Evolutionary conservation across 2,113 vertebrate genomes (phyloP).

Genomic region (Odobenus rosmarus): DNA sequence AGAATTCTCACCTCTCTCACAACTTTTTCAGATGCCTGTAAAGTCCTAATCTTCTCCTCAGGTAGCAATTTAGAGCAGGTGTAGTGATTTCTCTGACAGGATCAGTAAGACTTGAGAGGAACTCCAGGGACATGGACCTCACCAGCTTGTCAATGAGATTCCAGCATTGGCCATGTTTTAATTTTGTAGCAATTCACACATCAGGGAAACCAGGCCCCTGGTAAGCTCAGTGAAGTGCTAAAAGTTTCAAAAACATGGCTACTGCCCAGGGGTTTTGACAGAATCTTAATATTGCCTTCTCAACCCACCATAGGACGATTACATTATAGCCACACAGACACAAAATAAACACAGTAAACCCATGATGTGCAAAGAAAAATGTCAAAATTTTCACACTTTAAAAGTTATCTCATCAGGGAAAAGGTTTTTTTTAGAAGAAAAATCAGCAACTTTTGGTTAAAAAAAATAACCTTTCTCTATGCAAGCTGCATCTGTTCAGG

Average conservation of each 20-base stretch:
- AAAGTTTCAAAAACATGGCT: constrained; percentile 53
- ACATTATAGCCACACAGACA: not conserved
- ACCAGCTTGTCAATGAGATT: constrained; percentile 72
- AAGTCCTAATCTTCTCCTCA: constrained; percentile 46
- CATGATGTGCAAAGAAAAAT: constrained; percentile 77
- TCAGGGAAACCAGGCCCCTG: constrained; percentile 5
- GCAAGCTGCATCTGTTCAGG: constrained; percentile 68
- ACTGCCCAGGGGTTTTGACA: constrained; percentile 58
- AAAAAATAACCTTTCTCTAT: constrained; percentile 29
- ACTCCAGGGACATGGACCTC: constrained; percentile 39
- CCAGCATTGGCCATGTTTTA: constrained; percentile 32
- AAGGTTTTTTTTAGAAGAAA: constrained; percentile 71
- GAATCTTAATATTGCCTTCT: constrained; percentile 60
- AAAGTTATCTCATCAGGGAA: constrained; percentile 76
- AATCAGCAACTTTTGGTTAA: constrained; percentile 70
- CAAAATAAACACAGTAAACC: constrained; percentile 69
- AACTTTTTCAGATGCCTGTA: constrained; percentile 28
- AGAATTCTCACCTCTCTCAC: constrained; percentile 9
- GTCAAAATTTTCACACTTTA: constrained; percentile 80
- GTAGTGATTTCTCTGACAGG: constrained; percentile 64
- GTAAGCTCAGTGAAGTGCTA: constrained; percentile 52
- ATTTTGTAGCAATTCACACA: constrained; percentile 75
- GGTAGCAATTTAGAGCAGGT: constrained; percentile 66
- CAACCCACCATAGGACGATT: constrained; percentile 41
- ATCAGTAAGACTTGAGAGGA: constrained; percentile 43